Base-by-base conservation (phyloP, 1,140 invertebrate species). In the Acromyrmex charruanus region DNA sequence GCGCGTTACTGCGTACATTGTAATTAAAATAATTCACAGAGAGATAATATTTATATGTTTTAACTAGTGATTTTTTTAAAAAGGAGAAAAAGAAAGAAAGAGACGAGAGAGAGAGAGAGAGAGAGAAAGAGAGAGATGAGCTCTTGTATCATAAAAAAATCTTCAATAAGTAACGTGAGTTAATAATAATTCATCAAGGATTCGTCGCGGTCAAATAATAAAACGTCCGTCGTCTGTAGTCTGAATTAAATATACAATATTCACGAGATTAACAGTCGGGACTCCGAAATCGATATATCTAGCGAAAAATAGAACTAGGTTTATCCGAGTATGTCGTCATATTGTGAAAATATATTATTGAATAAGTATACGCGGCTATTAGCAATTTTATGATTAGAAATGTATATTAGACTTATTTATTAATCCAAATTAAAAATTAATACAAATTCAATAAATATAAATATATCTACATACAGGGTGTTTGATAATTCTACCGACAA, bases 81-180 rank as follows among this genome's bases (percentile, higher is more conserved):
- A 7, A 9, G 39, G 2, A 44, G 39, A 44, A 10, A 44, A 9
- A 10, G 39, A 44, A 7, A 44, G 39, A 44, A 10, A 44, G 9
- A 44, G 39, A 44, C 3, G 9, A 44, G 3, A 31, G 28, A 31
- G 28, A 31, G 3, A 31, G 3, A 31, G 28, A 31, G 3, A 31
- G 39, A 44, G 39, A 44, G 39, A 12, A 9, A 44, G 9, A 44
- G 39, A 44, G 39, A 44, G 39, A 10, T 1, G 25, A 51, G n/a
- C 14, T 53, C 18, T 68, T 68, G 0, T 14, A 21, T 68, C 9
- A 53, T 6, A 14, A 35, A 14, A 14, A 81, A 31, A 44, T 44
- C 77, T 88, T 84, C 59, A n/a, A 79, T n/a, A 31, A 79, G 25
- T 72, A 82, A 61, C 14, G 1, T 18, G 10, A 82, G 39, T 82